Evolutionary conservation across 2,797 vertebrate genomes (phyloP), one percentile per base, ranked within the genome.

Genomic region (Cyclopterus lumpus): DNA sequence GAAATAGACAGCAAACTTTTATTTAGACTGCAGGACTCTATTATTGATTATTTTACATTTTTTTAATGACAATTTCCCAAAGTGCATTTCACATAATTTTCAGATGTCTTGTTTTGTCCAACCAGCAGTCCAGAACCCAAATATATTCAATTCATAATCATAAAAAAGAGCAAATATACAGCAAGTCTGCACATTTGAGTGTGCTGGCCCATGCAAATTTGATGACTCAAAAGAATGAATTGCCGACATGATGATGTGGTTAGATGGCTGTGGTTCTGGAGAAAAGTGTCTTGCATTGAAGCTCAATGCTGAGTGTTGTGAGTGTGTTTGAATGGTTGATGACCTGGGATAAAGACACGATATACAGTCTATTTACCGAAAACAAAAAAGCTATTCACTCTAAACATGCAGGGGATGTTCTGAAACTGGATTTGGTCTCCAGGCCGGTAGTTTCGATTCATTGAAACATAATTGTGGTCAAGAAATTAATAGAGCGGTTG

Each of bases 401-500:
- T n/a, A 4, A 73, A 53, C 48, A 22, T n/a, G 2, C 4, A 1
- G 2, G 5, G 44, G 28, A 58, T 14, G 46, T 75, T 38, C 15
- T 59, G 1, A 67, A 74, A 62, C 51, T 64, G 32, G 10, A 49
- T 69, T 12, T 72, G 30, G 14, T 11, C 14, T 1, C 3, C 6
- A 8, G 40, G 34, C 44, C 1, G 2, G n/a, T 26, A 44, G 26
- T 62, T 73, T 66, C 48, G 44, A 64, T 58, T 72, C 20, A 61
- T 20, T 42, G 20, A 73, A 61, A 63, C 7, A 42, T 38, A 40
- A 32, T 22, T 82, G 72, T 58, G 38, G 67, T 72, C 22, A 66
- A 58, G 30, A 71, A 30, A 60, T 64, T 49, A 87, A 73, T 16
- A 49, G 51, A 77, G 46, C n/a, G 1, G 22, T 15, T 32, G 24